A percentile compares a stretch with the other conserved stretches of the same genome.
These are phyloP conservation scores for Oeneis ivallda DNA, from an alignment of 2,888 invertebrate genomes.

Conservation along the genomic window DNA sequence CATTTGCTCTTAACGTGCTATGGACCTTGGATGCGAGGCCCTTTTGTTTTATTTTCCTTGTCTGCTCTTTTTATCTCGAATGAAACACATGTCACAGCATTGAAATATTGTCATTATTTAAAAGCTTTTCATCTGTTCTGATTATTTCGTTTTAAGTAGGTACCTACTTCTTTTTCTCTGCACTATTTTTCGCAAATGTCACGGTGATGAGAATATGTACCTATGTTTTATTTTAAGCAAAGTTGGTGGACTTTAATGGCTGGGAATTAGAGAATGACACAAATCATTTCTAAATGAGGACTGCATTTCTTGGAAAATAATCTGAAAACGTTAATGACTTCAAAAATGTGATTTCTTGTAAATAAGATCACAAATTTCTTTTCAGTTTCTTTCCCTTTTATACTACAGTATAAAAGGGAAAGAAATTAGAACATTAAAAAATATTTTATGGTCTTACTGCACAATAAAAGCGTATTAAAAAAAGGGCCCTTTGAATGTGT, in stretches of 20 bases:
- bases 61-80: conserved; percentile 34
- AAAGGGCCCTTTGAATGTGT: background rate
- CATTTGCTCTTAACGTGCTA: conserved; percentile 69
- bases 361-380: no score
- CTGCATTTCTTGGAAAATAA: background rate
- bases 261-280: background rate
- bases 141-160: background rate
- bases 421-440: background rate
- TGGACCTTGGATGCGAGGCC: conserved; percentile 49
- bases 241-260: background rate
- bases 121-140: conserved; percentile 16
- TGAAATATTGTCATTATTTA: conserved; percentile 29
- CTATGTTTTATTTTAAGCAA: background rate
- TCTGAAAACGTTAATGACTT: no score
- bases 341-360: no score
- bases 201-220: background rate
- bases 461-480: no score
- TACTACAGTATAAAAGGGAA: no score
- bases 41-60: conserved; percentile 46
- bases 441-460: background rate
- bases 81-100: conserved; percentile 33
- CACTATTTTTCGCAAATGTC: conserved; percentile 4
- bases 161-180: background rate
- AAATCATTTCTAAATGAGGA: conserved; percentile 10
- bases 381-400: no score